Conservation (phyloP, 2,888 invertebrate genomes). For the Adineta ricciae region DNA sequence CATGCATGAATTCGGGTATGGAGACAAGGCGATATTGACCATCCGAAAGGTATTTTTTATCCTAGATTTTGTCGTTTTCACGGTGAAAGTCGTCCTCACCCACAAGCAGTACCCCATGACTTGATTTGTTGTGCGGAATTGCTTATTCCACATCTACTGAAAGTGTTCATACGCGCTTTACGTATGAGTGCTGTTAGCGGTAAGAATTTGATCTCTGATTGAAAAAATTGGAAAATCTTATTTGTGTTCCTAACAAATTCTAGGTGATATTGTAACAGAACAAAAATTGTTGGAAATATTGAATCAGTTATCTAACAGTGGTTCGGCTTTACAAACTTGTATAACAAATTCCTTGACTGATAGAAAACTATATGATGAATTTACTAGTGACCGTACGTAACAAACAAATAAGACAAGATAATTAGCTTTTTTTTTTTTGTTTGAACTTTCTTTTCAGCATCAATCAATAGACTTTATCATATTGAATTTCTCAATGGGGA, state of each 20-base stretch:
- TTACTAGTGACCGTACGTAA: neutral
- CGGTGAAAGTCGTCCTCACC: neutral
- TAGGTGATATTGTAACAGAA: neutral
- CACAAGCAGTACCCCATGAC: neutral
- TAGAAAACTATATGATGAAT: neutral
- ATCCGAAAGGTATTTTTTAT: no score
- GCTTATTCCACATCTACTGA: neutral
- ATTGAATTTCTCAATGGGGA: neutral
- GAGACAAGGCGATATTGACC: no score
- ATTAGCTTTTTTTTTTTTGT: neutral
- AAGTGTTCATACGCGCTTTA: neutral
- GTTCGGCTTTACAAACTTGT: neutral
- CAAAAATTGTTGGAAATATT: neutral
- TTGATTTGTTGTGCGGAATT: slow-evolving; percentile 4
- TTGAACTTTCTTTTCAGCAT: neutral
- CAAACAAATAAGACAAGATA: neutral
- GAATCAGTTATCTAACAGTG: neutral
- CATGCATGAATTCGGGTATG: neutral
- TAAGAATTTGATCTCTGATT: neutral
- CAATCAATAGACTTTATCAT: neutral
- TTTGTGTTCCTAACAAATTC: no score
- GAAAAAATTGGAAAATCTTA: no score
- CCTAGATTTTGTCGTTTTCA: slow-evolving; percentile 7
- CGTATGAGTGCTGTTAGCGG: neutral
- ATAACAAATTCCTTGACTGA: neutral